Evolutionary conservation across 1,140 invertebrate species (phyloP).

Genomic region (Dendrolimus punctatus): DNA sequence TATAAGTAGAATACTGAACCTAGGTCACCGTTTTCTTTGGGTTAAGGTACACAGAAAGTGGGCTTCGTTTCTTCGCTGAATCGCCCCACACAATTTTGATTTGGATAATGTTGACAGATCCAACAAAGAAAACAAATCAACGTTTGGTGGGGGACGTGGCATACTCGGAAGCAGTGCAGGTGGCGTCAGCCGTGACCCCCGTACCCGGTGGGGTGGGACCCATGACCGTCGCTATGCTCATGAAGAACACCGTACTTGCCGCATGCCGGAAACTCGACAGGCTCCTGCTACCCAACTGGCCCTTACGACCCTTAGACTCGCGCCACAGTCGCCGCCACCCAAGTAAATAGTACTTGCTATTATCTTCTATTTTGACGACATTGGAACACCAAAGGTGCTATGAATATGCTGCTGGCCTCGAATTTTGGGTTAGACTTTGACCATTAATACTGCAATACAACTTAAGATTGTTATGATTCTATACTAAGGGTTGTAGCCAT

Average conservation of each 20-base stretch:
- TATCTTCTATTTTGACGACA: constrained; percentile 1
- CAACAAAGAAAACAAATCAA: constrained; percentile 86
- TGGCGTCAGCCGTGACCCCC: constrained; percentile 94
- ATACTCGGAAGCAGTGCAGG: constrained; percentile 83
- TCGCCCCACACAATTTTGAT: too few relatives aligned
- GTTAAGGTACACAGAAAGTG: too few relatives aligned
- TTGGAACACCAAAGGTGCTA: background rate
- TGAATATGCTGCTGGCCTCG: too few relatives aligned
- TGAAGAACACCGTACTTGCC: constrained; percentile 94
- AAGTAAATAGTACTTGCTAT: constrained; percentile 69
- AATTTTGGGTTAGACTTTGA: too few relatives aligned
- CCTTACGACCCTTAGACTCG: constrained; percentile 75
- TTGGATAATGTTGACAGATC: constrained; percentile 73
- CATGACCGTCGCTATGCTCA: constrained; percentile 98
- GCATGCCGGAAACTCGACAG: constrained; percentile 78
- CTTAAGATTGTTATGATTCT: too few relatives aligned
- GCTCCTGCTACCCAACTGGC: constrained; percentile 76
- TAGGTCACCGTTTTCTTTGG: too few relatives aligned
- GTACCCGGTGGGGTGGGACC: constrained; percentile 98
- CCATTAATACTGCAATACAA: too few relatives aligned
- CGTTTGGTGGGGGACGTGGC: constrained; percentile 96
- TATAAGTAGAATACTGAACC: too few relatives aligned
- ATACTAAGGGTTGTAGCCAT: too few relatives aligned
- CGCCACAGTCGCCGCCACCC: constrained; percentile 78
- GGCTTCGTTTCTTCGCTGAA: too few relatives aligned